Percentiles rank a stretch among this genome's conserved stretches.
These are phyloP conservation scores for Mesorhabditis sp. DNA, from an alignment of 2,888 invertebrate species.

Conservation along the genomic window DNA sequence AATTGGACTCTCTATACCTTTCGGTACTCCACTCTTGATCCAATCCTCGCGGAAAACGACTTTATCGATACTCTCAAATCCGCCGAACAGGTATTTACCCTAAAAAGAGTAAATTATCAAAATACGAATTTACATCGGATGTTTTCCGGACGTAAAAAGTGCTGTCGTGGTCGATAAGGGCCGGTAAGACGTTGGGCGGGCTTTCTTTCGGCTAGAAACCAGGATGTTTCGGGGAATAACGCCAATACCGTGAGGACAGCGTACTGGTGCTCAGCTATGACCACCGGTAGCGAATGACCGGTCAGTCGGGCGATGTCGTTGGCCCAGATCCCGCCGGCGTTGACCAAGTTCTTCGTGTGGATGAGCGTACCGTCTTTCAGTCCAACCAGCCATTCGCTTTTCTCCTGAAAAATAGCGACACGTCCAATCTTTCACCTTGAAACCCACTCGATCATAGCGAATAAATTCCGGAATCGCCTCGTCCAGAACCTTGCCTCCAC, in stretches of 20 bases:
- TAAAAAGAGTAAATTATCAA: conserved; percentile 12
- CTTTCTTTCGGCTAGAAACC: conserved; percentile 23
- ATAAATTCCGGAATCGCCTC: conserved; percentile 38
- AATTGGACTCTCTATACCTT: conserved; percentile 39
- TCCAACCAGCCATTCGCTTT: conserved; percentile 24
- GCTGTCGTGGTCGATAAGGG: conserved; percentile 61
- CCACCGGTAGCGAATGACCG: conserved; percentile 59
- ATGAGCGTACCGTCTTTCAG: conserved; percentile 42
- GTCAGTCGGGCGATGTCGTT: conserved; percentile 60
- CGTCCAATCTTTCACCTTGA: background rate
- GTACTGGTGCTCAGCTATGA: conserved; percentile 62
- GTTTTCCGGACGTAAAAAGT: conserved; percentile 61
- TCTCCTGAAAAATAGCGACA: conserved; percentile 12
- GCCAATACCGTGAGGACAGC: conserved; percentile 47
- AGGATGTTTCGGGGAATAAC: background rate
- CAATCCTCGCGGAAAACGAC: conserved; percentile 61
- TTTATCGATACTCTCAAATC: conserved; percentile 59
- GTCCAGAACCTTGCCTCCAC: conserved; percentile 58
- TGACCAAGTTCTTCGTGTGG: conserved; percentile 59
- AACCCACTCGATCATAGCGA: conserved; percentile 46
- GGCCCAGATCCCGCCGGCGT: conserved; percentile 62
- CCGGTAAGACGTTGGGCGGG: conserved; percentile 57
- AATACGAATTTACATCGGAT: conserved; percentile 23
- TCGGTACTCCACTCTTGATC: conserved; percentile 59
- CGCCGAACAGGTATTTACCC: conserved; percentile 60